Conservation (phyloP, 2,797 vertebrate species). For the Macrochelys suwanniensis region DNA sequence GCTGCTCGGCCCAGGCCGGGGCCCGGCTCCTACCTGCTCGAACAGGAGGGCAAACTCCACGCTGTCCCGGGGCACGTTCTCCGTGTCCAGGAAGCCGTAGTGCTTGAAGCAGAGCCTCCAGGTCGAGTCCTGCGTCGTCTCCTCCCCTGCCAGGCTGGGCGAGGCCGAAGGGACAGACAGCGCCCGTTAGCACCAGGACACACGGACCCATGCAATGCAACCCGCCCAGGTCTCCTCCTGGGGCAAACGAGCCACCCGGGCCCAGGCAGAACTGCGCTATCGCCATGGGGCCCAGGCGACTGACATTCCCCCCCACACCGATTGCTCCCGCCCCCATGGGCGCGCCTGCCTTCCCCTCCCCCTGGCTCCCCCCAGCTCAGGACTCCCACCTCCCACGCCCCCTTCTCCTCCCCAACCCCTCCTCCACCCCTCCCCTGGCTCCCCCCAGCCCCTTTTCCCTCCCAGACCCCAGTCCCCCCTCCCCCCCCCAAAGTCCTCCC, state of each 20-base stretch:
- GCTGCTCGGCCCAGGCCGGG: not conserved
- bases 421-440: no score
- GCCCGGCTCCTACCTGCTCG: conserved; percentile 87
- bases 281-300: not conserved
- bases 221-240: not conserved
- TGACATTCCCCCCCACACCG: not conserved
- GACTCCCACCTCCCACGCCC: no score
- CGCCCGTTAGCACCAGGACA: rapidly evolving
- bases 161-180: rapidly evolving
- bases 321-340: not conserved
- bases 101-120: conserved; percentile 94
- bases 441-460: not conserved
- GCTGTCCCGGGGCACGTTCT: conserved; percentile 89
- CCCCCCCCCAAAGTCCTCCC: not conserved
- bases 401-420: no score
- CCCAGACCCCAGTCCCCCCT: no score
- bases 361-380: not conserved
- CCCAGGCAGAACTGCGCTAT: rapidly evolving
- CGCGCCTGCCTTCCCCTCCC: not conserved
- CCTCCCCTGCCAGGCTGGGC: conserved; percentile 86
- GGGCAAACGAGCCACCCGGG: not conserved
- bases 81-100: conserved; percentile 91
- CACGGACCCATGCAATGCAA: rapidly evolving
- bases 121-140: conserved; percentile 82
- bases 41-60: conserved; percentile 94